Evolutionary conservation across 2,888 invertebrate species (phyloP), one percentile per base, ranked within the genome.

Genomic region (Napeogenes inachia): DNA sequence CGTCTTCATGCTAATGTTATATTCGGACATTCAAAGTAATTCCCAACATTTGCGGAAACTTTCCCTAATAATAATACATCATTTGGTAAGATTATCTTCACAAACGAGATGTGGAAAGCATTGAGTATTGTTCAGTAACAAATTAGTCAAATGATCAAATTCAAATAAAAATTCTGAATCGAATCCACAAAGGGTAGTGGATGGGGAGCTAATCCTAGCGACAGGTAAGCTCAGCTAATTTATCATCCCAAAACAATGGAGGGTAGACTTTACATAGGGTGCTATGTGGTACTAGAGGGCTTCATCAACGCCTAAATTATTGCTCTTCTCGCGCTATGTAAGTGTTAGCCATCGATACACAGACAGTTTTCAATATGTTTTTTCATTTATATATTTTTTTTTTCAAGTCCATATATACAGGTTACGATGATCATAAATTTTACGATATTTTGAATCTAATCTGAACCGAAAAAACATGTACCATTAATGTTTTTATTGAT

Each of bases 151-250:
- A 80, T 79, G 75, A 78, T 83, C 82, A 80, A 81, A 85, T 76
- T 73, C 80, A 82, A 87, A 85, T 84, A 85, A 87, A 87, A 85
- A 82, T 74, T 74, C 78, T 81, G 79, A 82, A 82, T 80, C 77
- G 76, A 75, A 72, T 62, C 73, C 68, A 66, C 68, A 75, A 78
- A 76, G 86, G 84, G 86, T 50, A 79, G 85, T 80, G 81, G 79
- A 84, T 72, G 75, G 84, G 82, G 79, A 72, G 71, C 80, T 88
- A 89, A 89, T 87, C 88, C 88, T 72, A 70, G 73, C 78, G 86
- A 82, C 89, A 89, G 89, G 89, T 89, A 89, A 88, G 88, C 87
- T 81, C 69, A 64, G 77, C 84, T 87, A 88, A 89, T 89, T 89
- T 88, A 89, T 89, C 89, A 89, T 89, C 81, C 79, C 81, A 75